Percentiles rank a stretch among this genome's conserved stretches.
Conservation (phyloP, 2,888 invertebrate species). For the Spicauda simplicius region DNA sequence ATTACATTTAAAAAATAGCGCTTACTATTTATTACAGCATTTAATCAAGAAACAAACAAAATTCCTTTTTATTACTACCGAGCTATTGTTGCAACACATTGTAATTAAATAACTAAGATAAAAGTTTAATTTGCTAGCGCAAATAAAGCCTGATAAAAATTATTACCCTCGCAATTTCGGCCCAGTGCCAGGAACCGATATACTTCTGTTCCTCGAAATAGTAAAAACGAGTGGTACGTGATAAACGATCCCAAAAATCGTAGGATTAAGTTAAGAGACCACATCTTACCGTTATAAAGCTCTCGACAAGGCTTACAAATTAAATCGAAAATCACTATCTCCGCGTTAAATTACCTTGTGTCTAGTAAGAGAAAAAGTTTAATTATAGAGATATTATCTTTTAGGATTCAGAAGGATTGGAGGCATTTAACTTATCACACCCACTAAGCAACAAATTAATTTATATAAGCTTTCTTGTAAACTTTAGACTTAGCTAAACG, state of each 20-base stretch:
- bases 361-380: background rate
- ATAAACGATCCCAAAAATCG: slow-evolving; percentile 11
- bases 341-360: background rate
- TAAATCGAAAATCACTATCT: slow-evolving; percentile 21
- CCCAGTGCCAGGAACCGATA: slow-evolving; percentile 31
- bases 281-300: slow-evolving; percentile 13
- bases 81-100: background rate
- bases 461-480: too few species aligned
- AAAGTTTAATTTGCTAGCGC: slow-evolving; percentile 28
- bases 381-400: background rate
- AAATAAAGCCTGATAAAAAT: slow-evolving; percentile 31
- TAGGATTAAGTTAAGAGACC: slow-evolving; percentile 3
- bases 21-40: too few species aligned
- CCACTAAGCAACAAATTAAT: too few species aligned
- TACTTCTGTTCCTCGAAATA: slow-evolving; percentile 14
- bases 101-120: slow-evolving; percentile 28
- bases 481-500: background rate
- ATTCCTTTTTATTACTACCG: too few species aligned
- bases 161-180: slow-evolving; percentile 32
- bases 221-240: slow-evolving; percentile 23
- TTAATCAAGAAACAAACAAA: too few species aligned
- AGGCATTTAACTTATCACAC: too few species aligned
- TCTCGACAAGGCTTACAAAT: slow-evolving; percentile 4
- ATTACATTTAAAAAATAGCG: too few species aligned
- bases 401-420: too few species aligned